These are phyloP conservation scores for Thymelicus sylvestris DNA, from an alignment of 2,888 invertebrate species.

Conservation along the genomic window DNA sequence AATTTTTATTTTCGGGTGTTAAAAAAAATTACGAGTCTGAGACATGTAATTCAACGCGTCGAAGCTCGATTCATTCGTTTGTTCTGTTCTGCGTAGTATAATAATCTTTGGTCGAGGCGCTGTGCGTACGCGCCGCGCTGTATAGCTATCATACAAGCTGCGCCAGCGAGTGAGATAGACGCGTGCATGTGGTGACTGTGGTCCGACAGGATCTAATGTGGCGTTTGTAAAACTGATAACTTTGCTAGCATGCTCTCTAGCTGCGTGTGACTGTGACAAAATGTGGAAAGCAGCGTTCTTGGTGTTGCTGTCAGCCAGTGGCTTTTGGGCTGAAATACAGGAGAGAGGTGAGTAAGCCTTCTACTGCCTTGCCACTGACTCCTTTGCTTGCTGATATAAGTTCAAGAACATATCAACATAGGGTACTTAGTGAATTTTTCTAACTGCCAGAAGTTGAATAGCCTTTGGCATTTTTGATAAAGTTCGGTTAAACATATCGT, in stretches of 20 bases:
- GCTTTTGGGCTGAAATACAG: constrained; percentile 65
- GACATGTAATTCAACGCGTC: background rate
- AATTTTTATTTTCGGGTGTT: no score
- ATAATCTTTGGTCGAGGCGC: constrained; percentile 52
- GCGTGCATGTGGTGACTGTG: constrained; percentile 48
- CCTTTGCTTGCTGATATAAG: constrained; percentile 14
- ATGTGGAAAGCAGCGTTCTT: constrained; percentile 64
- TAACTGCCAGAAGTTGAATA: constrained; percentile 1
- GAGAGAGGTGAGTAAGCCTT: constrained; percentile 67
- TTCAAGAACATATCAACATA: background rate
- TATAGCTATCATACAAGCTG: constrained; percentile 58
- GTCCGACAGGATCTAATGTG: constrained; percentile 46
- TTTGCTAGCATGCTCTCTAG: constrained; percentile 61
- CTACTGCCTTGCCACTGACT: constrained; percentile 1
- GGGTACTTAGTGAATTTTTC: background rate
- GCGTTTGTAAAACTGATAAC: constrained; percentile 54
- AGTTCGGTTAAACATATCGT: background rate
- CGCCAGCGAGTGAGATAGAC: constrained; percentile 64
- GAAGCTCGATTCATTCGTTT: background rate
- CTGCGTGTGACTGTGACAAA: constrained; percentile 62
- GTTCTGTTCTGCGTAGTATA: constrained; percentile 35
- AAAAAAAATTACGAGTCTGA: background rate
- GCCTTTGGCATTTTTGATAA: constrained; percentile 8
- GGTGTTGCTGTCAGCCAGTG: constrained; percentile 50
- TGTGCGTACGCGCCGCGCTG: constrained; percentile 56